Conservation (phyloP, 1,140 invertebrate genomes). For the Camponotus pennsylvanicus region DNA sequence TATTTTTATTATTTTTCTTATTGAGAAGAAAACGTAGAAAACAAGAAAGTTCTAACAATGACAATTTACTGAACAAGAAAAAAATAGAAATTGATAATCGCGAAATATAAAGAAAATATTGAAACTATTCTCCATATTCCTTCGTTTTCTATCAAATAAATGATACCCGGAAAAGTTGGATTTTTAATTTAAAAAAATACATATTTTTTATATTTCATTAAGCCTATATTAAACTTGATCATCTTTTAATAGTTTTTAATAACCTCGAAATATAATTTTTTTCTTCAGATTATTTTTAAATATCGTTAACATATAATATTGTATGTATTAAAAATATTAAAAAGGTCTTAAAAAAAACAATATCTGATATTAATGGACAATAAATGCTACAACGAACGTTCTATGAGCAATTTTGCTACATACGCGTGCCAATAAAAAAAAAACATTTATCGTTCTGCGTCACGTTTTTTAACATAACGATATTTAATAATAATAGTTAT, state of each 20-base stretch:
- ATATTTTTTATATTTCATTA: not conserved
- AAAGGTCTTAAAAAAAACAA: too few species aligned
- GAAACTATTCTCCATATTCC: conserved; percentile 2
- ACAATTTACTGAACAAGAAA: not conserved
- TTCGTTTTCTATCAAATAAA: conserved; percentile 22
- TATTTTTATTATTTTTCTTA: not conserved
- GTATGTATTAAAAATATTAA: too few species aligned
- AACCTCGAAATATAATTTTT: not conserved
- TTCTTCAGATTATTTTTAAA: not conserved
- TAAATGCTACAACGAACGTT: too few species aligned
- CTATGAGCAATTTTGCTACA: too few species aligned
- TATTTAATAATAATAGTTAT: not conserved
- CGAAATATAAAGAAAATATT: not conserved
- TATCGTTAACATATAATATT: not conserved
- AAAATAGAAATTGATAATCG: not conserved
- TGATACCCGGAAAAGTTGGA: not conserved
- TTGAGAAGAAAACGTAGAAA: not conserved
- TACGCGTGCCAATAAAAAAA: too few species aligned
- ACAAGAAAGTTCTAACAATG: not conserved
- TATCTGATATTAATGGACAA: too few species aligned
- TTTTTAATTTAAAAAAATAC: not conserved
- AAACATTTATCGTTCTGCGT: too few species aligned
- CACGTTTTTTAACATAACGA: not conserved
- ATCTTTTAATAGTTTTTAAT: not conserved
- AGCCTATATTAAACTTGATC: not conserved